Conservation (phyloP, 2,888 invertebrate genomes). For the Beris chalybata region DNA sequence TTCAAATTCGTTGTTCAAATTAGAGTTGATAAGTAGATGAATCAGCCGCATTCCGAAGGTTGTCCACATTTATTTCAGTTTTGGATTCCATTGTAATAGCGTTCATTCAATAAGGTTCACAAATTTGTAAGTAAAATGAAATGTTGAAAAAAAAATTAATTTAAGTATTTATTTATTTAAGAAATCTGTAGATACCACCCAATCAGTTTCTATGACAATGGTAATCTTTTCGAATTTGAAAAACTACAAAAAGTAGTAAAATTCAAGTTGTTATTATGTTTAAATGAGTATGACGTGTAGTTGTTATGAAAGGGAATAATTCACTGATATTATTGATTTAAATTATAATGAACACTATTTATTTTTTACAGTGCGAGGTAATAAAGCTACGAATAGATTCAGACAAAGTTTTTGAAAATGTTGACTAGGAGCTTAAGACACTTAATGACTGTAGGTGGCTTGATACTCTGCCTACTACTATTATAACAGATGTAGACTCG, state of each 20-base stretch:
- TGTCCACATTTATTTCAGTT: not conserved
- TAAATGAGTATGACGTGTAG: too few species aligned
- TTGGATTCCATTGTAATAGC: too few species aligned
- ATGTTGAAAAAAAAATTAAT: conserved; percentile 24
- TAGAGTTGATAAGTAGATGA: conserved; percentile 22
- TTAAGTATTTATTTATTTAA: conserved; percentile 2
- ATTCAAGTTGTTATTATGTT: not conserved
- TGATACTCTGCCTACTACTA: too few species aligned
- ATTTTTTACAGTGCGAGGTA: too few species aligned
- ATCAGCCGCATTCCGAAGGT: not conserved
- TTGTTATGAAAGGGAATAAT: not conserved
- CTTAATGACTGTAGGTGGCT: too few species aligned
- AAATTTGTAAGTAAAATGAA: conserved; percentile 23
- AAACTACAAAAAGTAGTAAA: not conserved
- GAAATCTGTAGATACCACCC: conserved; percentile 13
- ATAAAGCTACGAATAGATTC: too few species aligned
- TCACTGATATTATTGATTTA: not conserved
- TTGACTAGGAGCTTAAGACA: too few species aligned
- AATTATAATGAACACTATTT: not conserved
- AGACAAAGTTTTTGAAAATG: too few species aligned
- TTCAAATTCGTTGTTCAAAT: too few species aligned
- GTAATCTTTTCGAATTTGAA: conserved; percentile 47
- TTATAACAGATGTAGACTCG: too few species aligned
- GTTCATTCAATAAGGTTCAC: too few species aligned
- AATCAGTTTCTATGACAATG: conserved; percentile 52